These are phyloP conservation scores for Pygocentrus nattereri DNA, from an alignment of 2,797 vertebrate species.

Conservation along the genomic window DNA sequence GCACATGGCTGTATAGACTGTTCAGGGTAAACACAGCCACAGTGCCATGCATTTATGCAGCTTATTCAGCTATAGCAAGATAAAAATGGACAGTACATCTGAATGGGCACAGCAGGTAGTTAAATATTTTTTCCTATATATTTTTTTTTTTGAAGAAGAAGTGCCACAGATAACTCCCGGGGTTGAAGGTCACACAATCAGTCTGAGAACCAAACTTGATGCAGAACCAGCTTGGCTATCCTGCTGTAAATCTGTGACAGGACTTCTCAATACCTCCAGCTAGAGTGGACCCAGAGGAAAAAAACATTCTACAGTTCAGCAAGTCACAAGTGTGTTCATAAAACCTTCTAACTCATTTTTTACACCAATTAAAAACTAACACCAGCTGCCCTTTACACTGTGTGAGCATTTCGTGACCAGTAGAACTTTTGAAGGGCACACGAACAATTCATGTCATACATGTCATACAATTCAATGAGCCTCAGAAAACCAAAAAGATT, in stretches of 20 bases:
- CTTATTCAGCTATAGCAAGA: neutral
- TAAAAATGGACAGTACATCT: neutral
- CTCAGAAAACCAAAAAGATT: too few species aligned
- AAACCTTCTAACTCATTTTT: too few species aligned
- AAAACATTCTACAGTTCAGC: too few species aligned
- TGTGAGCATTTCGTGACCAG: too few species aligned
- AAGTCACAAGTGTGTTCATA: too few species aligned
- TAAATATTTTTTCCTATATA: neutral
- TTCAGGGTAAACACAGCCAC: neutral
- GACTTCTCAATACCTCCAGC: neutral
- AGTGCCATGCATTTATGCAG: neutral
- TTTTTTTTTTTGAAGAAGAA: neutral
- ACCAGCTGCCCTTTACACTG: too few species aligned
- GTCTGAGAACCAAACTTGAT: neutral
- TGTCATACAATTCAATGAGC: too few species aligned
- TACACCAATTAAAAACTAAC: too few species aligned
- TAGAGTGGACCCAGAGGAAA: neutral
- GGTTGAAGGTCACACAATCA: slow-evolving; percentile 11
- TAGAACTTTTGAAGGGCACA: too few species aligned
- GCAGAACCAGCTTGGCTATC: neutral
- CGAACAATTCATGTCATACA: too few species aligned
- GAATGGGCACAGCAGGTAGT: neutral
- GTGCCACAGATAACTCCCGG: neutral
- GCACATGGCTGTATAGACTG: neutral
- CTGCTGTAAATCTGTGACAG: slow-evolving; percentile 4